Evolutionary conservation across 2,888 invertebrate genomes (phyloP), one percentile per base, ranked within the genome.

Genomic region (Chrysina gloriosa): DNA sequence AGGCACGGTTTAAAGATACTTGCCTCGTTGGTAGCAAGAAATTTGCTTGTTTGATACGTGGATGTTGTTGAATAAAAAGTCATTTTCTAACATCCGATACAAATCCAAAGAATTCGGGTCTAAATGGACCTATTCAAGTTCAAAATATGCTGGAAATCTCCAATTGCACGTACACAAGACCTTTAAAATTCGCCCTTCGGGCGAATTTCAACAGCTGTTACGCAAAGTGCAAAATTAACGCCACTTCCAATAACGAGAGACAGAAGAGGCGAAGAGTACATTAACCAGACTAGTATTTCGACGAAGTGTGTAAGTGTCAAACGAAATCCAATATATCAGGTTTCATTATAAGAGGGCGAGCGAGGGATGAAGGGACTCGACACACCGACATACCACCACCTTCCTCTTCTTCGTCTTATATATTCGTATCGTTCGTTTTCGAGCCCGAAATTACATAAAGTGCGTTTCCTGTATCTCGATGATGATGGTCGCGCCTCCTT

Each of bases 271-370:
- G 42, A 61, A 61, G 27, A 61, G 58, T 61, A 61, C 58, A 61
- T 61, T 61, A 61, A 61, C 42, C 42, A 61, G 58, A 61, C 39
- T 61, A 61, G 39, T 42, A 61, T 61, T 61, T 61, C 58, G 45
- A 45, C 42, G 42, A 25, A 61, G 58, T 61, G 42, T 42, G 58
- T 61, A 61, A 42, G 58, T 61, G 58, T 61, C 58, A 63, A 65
- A 50, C 65, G 65, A 39, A 65, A 65, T 65, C 65, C 65, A 65
- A 65, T 65, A 65, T 65, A 65, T 65, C 65, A 65, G 52, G 65
- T 65, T 65, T 65, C 65, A 52, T 65, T 52, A 52, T 50, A 45
- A 39, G 21, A 34, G 9, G 25, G 39, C 14, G 36, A 42, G n/a
- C 9, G 23, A 16, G n/a, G 63, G 6, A 29, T 9, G 52, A 19